phyloP scores from a whole-genome alignment of 2,113 vertebrate species.

The Notechis scutatus region DNA sequence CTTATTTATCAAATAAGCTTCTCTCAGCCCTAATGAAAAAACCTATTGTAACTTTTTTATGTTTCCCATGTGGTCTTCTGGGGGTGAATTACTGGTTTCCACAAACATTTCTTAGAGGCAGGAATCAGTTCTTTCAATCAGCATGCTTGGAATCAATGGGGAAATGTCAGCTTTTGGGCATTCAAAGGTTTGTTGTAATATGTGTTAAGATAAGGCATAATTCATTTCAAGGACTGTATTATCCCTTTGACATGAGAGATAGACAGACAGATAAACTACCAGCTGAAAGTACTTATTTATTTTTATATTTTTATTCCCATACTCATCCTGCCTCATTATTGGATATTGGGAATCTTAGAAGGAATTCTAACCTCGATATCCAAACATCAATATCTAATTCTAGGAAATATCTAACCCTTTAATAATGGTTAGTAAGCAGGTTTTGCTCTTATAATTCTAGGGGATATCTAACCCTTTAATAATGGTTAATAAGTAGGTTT shows the following conservation, averaged over 20 bases:
- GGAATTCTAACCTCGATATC: not conserved
- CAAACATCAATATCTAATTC: not conserved
- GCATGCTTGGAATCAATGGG: slow-evolving; percentile 16
- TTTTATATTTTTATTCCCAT: not conserved
- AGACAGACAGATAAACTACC: not conserved
- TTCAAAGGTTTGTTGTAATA: not conserved
- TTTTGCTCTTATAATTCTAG: not conserved
- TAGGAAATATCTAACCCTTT: not conserved
- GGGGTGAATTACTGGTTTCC: not conserved
- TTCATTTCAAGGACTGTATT: not conserved
- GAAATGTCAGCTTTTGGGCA: slow-evolving; percentile 57
- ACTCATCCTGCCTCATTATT: not conserved
- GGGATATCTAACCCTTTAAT: not conserved
- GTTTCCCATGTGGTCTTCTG: slow-evolving; percentile 17
- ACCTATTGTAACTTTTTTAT: slow-evolving; percentile 2
- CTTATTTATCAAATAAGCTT: not conserved
- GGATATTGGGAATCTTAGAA: not conserved
- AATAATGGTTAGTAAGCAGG: not conserved
- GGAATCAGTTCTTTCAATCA: slow-evolving; percentile 8
- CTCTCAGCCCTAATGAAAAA: not conserved
- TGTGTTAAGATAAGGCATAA: not conserved
- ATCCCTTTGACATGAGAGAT: not conserved
- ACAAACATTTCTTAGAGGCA: slow-evolving; percentile 34
- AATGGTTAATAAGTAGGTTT: not conserved
- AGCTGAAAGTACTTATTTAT: not conserved